Base-by-base conservation (phyloP, 2,888 invertebrate species). In the Hyposoter dolosus region DNA sequence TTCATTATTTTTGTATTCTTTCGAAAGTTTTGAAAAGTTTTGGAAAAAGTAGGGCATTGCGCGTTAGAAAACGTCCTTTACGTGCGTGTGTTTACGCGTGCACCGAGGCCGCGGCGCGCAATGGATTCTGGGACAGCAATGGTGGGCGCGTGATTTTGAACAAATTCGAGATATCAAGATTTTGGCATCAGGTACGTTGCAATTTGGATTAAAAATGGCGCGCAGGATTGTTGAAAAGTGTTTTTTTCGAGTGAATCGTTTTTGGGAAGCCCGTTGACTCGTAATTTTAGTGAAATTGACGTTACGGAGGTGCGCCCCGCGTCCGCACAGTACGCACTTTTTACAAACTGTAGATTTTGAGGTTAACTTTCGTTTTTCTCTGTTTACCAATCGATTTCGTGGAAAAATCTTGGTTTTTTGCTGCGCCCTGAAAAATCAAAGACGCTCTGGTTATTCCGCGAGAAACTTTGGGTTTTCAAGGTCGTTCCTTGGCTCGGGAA, bases 111-210 rank as follows among this genome's bases (percentile, higher is more conserved):
- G 87, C 88, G 88, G 87, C 86, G 89, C 91, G 91, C 90, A 90
- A 89, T 92, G 94, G 91, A 94, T 90, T 92, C 88, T 93, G 94
- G 94, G 93, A 92, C 90, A 92, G 92, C 91, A 94, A 94, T 94
- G 94, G 94, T 94, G 94, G 94, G 95, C 95, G 95, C 94, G 95
- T 94, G 94, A 94, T 94, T 95, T 95, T 95, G 94, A 95, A 95
- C 94, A 94, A 93, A 93, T 93, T 93, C 91, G 90, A 91, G 91
- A 89, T 91, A 91, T 91, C 89, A 88, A 89, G 86, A 71, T 47
- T 87, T 84, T 75, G 84, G 83, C 81, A 81, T 60, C 82, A 88
- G 88, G 89, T 89, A 86, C 56, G 88, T 87, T 83, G 72, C 45
- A 83, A 71, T 66, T 45, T 82, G 12, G 43, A 12, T 17, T 81